Evolutionary conservation across 2,888 invertebrate genomes (phyloP).

Genomic region (Dasysyrphus albostriatus): DNA sequence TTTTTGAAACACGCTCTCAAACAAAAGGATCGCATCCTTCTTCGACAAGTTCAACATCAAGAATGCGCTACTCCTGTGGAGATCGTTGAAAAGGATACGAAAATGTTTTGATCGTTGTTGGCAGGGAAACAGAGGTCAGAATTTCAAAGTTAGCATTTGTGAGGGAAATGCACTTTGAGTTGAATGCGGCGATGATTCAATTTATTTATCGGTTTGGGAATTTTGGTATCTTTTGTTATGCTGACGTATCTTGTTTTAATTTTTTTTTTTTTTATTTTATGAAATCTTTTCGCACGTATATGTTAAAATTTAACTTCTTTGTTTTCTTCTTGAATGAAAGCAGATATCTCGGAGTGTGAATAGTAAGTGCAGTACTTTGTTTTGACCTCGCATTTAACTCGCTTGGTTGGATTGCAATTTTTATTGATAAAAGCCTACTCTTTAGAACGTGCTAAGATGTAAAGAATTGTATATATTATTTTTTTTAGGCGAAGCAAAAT

Average conservation of each 20-base stretch:
- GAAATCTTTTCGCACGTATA: slow-evolving; percentile 71
- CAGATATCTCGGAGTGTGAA: slow-evolving; percentile 50
- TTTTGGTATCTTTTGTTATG: slow-evolving; percentile 45
- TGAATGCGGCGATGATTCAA: slow-evolving; percentile 59
- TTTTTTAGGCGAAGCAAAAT: background rate
- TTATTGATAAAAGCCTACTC: slow-evolving; percentile 47
- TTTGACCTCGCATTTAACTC: slow-evolving; percentile 70
- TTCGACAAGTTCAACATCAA: background rate
- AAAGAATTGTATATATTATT: background rate
- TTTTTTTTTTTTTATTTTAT: slow-evolving; percentile 15
- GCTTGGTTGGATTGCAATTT: slow-evolving; percentile 72
- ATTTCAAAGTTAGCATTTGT: background rate
- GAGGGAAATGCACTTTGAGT: slow-evolving; percentile 37
- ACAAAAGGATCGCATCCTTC: slow-evolving; percentile 32
- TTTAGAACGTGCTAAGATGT: slow-evolving; percentile 31
- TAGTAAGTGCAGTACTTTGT: slow-evolving; percentile 55
- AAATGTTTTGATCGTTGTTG: slow-evolving; percentile 61
- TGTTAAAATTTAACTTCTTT: slow-evolving; percentile 66
- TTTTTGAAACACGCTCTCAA: slow-evolving; percentile 16
- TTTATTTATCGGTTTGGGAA: slow-evolving; percentile 50
- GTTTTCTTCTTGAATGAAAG: slow-evolving; percentile 19
- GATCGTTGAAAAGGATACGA: slow-evolving; percentile 38
- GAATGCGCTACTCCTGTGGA: slow-evolving; percentile 64
- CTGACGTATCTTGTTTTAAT: slow-evolving; percentile 19
- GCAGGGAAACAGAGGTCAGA: slow-evolving; percentile 17